Conservation (phyloP, 2,113 vertebrate species). For the Plecturocebus donacophilus region DNA sequence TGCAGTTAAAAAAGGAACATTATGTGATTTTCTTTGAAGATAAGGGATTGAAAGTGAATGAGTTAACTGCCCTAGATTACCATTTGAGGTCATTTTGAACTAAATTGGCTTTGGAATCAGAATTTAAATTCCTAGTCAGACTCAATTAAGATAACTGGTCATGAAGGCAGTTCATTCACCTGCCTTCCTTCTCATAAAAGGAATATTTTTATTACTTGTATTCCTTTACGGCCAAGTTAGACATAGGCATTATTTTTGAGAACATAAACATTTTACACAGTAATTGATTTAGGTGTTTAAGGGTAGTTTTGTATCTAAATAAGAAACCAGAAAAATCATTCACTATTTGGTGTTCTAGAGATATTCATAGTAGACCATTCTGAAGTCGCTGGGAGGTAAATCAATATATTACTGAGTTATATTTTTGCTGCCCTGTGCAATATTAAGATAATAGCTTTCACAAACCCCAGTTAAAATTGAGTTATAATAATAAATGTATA, state of each 20-base stretch:
- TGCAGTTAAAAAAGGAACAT: conserved; percentile 46
- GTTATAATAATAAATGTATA: neutral
- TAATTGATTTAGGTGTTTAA: conserved; percentile 35
- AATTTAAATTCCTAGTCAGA: conserved; percentile 68
- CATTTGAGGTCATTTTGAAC: conserved; percentile 64
- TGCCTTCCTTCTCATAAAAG: conserved; percentile 46
- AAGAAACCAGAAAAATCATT: conserved; percentile 26
- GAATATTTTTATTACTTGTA: conserved; percentile 52
- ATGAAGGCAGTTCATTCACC: neutral
- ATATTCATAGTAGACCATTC: neutral
- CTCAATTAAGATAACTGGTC: conserved; percentile 66
- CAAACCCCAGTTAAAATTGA: neutral
- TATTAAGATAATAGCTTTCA: conserved; percentile 5
- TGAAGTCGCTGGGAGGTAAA: conserved; percentile 22
- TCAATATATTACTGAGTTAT: neutral
- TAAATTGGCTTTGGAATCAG: conserved; percentile 73
- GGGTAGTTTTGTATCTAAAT: conserved; percentile 28
- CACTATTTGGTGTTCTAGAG: conserved; percentile 19
- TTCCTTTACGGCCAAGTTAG: conserved; percentile 7
- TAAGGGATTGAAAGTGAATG: conserved; percentile 52
- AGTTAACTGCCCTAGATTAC: conserved; percentile 46
- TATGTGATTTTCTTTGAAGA: conserved; percentile 58
- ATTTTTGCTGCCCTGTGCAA: neutral
- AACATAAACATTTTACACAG: conserved; percentile 25
- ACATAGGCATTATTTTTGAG: conserved; percentile 28